phyloP scores from a whole-genome alignment of 2,888 invertebrate genomes.

The Drosophila yooni region DNA sequence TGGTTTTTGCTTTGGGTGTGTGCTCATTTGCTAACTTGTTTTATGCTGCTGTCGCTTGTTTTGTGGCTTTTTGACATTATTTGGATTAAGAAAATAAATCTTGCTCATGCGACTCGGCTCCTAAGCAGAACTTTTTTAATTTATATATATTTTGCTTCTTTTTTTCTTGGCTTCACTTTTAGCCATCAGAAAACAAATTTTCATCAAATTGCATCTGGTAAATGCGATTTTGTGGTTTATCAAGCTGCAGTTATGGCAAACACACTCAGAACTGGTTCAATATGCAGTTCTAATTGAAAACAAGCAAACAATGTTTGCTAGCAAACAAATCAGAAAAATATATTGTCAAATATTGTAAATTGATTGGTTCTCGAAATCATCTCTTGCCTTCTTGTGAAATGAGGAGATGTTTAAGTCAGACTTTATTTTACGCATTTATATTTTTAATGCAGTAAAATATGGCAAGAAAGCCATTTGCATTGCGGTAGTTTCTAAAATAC shows the following conservation, averaged over 20 bases:
- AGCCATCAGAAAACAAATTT: conserved; percentile 1
- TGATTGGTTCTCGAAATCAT: background rate
- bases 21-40: conserved; percentile 76
- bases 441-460: background rate
- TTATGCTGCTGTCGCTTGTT: conserved; percentile 79
- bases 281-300: conserved; percentile 41
- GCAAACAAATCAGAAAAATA: conserved; percentile 9
- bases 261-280: background rate
- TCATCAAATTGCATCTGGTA: background rate
- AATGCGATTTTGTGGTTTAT: background rate
- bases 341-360: background rate
- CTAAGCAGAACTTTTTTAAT: conserved; percentile 47
- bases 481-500: background rate
- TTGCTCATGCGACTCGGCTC: conserved; percentile 37
- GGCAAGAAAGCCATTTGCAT: background rate
- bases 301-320: conserved; percentile 14
- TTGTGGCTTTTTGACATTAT: conserved; percentile 80
- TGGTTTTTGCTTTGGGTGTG: conserved; percentile 44
- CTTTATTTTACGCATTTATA: background rate
- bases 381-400: background rate
- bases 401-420: background rate
- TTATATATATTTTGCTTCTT: background rate
- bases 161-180: background rate
- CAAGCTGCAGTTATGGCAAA: conserved; percentile 12
- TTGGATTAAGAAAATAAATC: conserved; percentile 79